Base-by-base conservation (phyloP, 2,797 vertebrate genomes). In the Toxotes lorentzi region DNA sequence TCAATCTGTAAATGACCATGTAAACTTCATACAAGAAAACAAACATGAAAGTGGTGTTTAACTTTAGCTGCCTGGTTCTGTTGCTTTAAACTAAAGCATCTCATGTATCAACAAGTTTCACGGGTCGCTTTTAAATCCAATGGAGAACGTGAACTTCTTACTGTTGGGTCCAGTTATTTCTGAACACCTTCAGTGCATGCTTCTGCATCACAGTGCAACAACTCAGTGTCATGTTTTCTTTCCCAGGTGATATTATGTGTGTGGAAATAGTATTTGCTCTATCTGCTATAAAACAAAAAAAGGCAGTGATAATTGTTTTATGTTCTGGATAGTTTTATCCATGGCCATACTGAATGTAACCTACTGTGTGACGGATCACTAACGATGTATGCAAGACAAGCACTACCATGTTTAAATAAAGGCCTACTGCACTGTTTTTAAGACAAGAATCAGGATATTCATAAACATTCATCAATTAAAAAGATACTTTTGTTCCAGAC, bases 331-430 rank as follows among this genome's bases (percentile, higher is more conserved):
- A 66, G 74, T 87, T 92, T 87, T 62, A 75, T 85, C 83, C 16
- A 81, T 91, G 92, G 93, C 92, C 93, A 87, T 92, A 86, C 32
- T 92, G 95, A 95, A 95, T 95, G 95, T 95, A 95, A 94, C 79
- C 76, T 84, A 40, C 73, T 79, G 89, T 94, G 91, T 81, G 79
- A 90, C 83, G 88, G 87, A 91, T 96, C 94, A 95, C 94, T 95
- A 94, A 96, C 53, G 89, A 94, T 97, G 96, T 97, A 96, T 95
- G 94, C 94, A 95, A 96, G 95, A 85, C 76, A 91, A 90, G 89
- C 95, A 96, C 95, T 96, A 96, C 95, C 91, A 75, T 96, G 91
- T 94, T 96, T 89, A 95, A 98, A 97, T 97, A 97, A 98, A 96
- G 92, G 88, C 92, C 93, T 93, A 94, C 90, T 94, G 94, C 95